Evolutionary conservation across 2,113 vertebrate species (phyloP).

Genomic region (Oreocharis arfaki): DNA sequence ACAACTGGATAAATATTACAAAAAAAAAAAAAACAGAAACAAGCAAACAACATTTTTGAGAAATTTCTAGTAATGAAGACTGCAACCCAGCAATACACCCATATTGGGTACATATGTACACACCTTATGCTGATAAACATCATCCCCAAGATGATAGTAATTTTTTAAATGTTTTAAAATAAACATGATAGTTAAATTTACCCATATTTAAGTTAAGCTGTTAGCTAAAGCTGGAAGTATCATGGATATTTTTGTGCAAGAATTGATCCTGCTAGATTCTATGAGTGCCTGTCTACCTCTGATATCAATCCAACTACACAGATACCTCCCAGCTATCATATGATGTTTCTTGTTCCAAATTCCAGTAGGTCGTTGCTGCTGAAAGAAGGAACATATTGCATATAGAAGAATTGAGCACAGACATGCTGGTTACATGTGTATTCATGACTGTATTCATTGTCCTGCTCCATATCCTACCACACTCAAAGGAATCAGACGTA

Average conservation of each 20-base stretch:
- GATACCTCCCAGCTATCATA: too few relatives aligned
- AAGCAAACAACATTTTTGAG: not conserved
- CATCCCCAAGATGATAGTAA: not conserved
- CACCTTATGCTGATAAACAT: not conserved
- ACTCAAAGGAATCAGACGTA: fast-evolving
- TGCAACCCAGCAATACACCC: not conserved
- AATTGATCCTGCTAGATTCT: not conserved
- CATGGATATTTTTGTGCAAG: not conserved
- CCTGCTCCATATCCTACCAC: not conserved
- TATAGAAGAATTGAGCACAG: not conserved
- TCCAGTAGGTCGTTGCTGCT: not conserved
- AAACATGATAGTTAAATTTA: not conserved
- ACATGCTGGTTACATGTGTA: fast-evolving
- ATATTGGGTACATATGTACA: not conserved
- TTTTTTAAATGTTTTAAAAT: not conserved
- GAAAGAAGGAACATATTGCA: not conserved
- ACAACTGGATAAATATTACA: not conserved
- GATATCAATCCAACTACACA: not conserved
- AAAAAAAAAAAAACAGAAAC: not conserved
- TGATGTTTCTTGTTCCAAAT: not conserved
- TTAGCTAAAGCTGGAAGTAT: not conserved
- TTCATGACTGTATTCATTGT: not conserved
- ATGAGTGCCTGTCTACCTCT: not conserved
- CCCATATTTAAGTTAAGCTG: not conserved
- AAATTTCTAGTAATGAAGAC: not conserved